Base-by-base conservation (phyloP, 2,113 vertebrate genomes). In the Azemiops feae region DNA sequence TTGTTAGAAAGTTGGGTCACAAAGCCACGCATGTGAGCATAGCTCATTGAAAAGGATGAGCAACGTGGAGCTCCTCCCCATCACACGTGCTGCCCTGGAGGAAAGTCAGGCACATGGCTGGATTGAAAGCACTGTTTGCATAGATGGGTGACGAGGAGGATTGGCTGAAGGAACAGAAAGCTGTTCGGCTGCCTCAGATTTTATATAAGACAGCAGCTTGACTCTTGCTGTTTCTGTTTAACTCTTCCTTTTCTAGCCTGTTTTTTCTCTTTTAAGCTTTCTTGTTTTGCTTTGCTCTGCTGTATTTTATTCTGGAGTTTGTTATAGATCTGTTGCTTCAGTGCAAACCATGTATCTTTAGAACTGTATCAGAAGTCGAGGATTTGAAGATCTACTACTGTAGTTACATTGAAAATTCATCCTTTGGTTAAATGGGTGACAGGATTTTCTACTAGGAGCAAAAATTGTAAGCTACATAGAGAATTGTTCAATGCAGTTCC, bases 131-230 rank as follows among this genome's bases (percentile, higher is more conserved):
- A 94, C 95, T 88, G 93, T 87, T 97, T 97, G 97, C 97, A 64
- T 97, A 97, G 97, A 96, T 92, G 96, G 95, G 93, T 95, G 96
- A 95, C 94, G 60, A 94, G 89, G 92, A 91, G 91, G 54, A 64
- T 92, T 85, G 87, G 91, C 93, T 23, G 50, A 60, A 92, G n/a
- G 91, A 90, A 94, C 96, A 52, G 34, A 89, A 88, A 89, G 20
- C 92, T 91, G 93, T 95, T 91, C 57, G 58, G 30, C 52, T 90
- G 95, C 92, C 58, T 92, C 60, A 0, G 0, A 88, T 95, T 96
- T 96, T 96, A 95, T 93, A 94, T 96, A 96, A 96, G 81, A 88
- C 12, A 43, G 89, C 25, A 1, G 7, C 20, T 39, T 30, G 91
- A 81, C 30, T 60, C 20, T 88, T 55, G 54, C 89, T 94, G 47